Conservation (phyloP, 1,140 invertebrate genomes). For the Lepidurus arcticus region DNA sequence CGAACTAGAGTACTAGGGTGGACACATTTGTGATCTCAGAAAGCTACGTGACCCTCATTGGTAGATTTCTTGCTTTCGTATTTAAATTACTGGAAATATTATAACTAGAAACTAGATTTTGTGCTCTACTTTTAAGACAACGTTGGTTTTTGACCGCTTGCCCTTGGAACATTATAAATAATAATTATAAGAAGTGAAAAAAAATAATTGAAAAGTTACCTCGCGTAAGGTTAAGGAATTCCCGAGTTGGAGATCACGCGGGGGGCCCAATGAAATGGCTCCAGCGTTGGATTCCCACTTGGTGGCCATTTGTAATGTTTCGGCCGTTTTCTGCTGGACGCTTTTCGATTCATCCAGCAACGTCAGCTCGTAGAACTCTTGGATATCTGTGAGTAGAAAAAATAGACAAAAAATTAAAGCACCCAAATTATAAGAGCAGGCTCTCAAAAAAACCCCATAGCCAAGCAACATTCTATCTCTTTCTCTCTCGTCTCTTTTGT, state of each 20-base stretch:
- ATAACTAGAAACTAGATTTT: too few species aligned
- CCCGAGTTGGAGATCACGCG: neutral
- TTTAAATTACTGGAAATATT: too few species aligned
- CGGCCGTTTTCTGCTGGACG: constrained; percentile 88
- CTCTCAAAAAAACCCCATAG: neutral
- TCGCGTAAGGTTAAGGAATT: constrained; percentile 50
- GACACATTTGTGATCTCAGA: too few species aligned
- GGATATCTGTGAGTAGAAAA: constrained; percentile 71
- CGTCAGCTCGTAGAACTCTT: constrained; percentile 97
- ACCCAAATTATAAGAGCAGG: neutral
- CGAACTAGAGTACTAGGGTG: too few species aligned
- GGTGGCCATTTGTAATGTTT: constrained; percentile 90
- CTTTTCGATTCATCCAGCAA: constrained; percentile 91
- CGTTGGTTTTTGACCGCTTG: too few species aligned
- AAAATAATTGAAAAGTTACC: constrained; percentile 47
- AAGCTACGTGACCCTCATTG: too few species aligned
- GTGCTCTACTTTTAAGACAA: too few species aligned
- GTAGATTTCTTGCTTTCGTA: too few species aligned
- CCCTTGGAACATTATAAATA: too few species aligned
- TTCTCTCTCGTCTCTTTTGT: neutral
- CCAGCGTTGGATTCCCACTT: constrained; percentile 81
- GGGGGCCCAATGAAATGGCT: constrained; percentile 43
- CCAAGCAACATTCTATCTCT: neutral
- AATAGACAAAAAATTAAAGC: constrained; percentile 34
- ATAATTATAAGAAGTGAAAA: neutral